Percentiles rank a stretch among this genome's conserved stretches.
Evolutionary conservation across 2,113 vertebrate species (phyloP).

Genomic region (Rhombomys opimus): DNA sequence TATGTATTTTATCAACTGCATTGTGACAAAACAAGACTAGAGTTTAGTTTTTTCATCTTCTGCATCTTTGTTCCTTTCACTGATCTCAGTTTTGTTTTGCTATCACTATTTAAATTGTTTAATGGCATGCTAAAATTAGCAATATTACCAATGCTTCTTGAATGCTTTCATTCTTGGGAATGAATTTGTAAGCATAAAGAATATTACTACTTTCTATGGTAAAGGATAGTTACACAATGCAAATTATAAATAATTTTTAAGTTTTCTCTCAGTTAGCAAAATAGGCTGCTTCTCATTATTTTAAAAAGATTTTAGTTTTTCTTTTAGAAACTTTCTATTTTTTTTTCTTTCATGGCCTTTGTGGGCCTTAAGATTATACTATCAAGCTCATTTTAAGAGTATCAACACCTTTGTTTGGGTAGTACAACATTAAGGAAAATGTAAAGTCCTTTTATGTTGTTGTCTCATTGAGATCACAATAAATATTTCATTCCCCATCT

Average conservation of each 20-base stretch:
- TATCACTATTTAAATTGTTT: conserved; percentile 31
- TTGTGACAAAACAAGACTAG: conserved; percentile 44
- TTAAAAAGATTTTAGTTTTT: conserved; percentile 55
- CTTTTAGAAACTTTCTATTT: conserved; percentile 25
- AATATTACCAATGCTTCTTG: not conserved
- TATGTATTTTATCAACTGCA: conserved; percentile 38
- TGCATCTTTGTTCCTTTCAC: not conserved
- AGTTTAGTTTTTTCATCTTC: conserved; percentile 50
- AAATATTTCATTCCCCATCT: conserved; percentile 80
- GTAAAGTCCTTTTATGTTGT: conserved; percentile 68
- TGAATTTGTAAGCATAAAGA: conserved; percentile 11
- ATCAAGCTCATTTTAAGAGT: conserved; percentile 44
- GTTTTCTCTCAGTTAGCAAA: conserved; percentile 47
- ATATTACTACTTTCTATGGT: not conserved
- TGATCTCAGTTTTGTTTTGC: not conserved
- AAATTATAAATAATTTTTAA: conserved; percentile 51
- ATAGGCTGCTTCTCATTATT: conserved; percentile 7
- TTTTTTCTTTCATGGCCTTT: conserved; percentile 52
- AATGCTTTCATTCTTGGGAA: not conserved
- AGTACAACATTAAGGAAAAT: conserved; percentile 77
- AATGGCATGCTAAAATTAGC: conserved; percentile 35
- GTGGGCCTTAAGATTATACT: not conserved
- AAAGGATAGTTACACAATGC: conserved; percentile 29
- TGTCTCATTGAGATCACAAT: conserved; percentile 79
- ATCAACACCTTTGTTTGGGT: conserved; percentile 54